Percentiles rank a stretch among this genome's conserved stretches.
These are phyloP conservation scores for Sander lucioperca DNA, from an alignment of 2,113 vertebrate genomes.

Conservation along the genomic window DNA sequence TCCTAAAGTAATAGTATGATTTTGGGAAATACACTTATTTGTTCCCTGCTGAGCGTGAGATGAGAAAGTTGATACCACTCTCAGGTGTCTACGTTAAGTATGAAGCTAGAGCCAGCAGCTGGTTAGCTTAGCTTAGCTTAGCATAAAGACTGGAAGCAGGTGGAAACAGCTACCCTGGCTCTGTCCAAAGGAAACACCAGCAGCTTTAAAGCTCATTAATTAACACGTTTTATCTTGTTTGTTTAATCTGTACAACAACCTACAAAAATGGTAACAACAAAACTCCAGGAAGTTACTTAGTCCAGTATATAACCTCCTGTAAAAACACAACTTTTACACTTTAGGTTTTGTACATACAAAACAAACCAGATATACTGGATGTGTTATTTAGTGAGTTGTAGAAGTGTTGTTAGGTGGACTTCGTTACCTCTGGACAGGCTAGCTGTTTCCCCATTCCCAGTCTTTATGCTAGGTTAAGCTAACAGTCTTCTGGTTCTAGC, in stretches of 20 bases:
- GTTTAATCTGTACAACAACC: background rate
- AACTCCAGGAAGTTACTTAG: background rate
- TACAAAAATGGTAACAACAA: background rate
- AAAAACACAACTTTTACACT: background rate
- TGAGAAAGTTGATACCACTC: no score
- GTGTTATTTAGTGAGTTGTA: background rate
- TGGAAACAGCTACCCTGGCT: no score
- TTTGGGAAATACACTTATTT: background rate
- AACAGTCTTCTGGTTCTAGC: background rate
- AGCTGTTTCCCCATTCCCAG: background rate
- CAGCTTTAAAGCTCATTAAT: background rate
- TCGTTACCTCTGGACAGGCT: background rate
- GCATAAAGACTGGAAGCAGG: no score
- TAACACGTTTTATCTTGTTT: background rate
- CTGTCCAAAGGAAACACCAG: no score
- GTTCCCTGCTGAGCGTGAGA: no score
- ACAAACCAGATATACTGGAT: background rate
- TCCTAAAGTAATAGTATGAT: background rate
- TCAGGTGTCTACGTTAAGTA: background rate
- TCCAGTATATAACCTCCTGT: background rate
- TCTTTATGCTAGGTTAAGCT: slow-evolving; percentile 4
- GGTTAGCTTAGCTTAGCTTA: background rate
- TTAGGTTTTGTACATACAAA: background rate
- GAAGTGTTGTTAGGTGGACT: background rate
- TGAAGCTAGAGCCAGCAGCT: background rate